phyloP scores from a whole-genome alignment of 2,888 invertebrate genomes.

The Drepanosiphum platanoidis region DNA sequence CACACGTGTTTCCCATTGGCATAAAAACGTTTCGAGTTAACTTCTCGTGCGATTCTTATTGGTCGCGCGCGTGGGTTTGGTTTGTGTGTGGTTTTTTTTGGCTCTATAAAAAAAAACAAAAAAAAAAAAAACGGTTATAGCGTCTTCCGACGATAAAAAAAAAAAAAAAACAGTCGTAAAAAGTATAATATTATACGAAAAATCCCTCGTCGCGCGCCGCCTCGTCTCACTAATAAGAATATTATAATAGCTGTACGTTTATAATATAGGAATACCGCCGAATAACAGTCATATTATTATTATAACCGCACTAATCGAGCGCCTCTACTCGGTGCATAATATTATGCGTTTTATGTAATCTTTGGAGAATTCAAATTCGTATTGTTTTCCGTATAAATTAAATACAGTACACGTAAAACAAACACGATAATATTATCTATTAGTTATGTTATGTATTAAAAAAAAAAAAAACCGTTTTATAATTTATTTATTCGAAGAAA shows the following conservation, averaged over 20 bases:
- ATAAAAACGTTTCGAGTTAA: conserved; percentile 35
- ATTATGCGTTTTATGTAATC: not conserved
- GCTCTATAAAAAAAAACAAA: not conserved
- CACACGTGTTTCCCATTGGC: conserved; percentile 59
- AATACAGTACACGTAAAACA: not conserved
- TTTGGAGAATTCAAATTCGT: no score
- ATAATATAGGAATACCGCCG: no score
- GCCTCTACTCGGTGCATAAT: not conserved
- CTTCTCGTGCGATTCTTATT: conserved; percentile 7
- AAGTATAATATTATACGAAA: not conserved
- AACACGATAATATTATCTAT: not conserved
- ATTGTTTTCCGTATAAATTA: no score
- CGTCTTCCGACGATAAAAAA: not conserved
- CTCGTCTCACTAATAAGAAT: not conserved
- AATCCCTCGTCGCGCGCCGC: not conserved
- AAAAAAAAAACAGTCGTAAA: not conserved
- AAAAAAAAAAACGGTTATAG: not conserved
- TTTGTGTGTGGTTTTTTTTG: not conserved
- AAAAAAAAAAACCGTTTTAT: not conserved
- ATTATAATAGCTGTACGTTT: no score
- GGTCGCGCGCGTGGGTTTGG: not conserved
- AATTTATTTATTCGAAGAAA: no score
- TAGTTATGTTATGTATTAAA: not conserved
- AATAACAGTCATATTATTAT: not conserved
- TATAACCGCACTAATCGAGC: no score